Conservation (phyloP, 2,888 invertebrate genomes). For the Adela reaumurella region DNA sequence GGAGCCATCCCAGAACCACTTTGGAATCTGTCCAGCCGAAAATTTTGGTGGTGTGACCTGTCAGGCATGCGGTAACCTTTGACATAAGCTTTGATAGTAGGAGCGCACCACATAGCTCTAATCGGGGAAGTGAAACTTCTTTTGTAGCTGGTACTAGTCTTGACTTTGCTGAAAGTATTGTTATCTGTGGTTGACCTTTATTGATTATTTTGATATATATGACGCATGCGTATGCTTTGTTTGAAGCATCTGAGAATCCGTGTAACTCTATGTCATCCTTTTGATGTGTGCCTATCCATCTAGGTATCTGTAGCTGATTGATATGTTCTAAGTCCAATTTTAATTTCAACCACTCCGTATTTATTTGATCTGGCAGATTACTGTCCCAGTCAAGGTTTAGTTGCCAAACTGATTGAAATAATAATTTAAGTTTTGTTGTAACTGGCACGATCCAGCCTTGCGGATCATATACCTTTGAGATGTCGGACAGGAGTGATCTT, state of each 20-base stretch:
- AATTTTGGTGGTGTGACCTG: constrained; percentile 4
- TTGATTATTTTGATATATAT: background rate
- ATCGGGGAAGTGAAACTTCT: constrained; percentile 3
- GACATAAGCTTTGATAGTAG: constrained; percentile 10
- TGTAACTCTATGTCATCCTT: constrained; percentile 1
- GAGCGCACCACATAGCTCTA: constrained; percentile 9
- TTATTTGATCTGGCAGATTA: background rate
- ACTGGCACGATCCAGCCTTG: no score
- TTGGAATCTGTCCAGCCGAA: constrained; percentile 11
- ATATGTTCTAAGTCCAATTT: background rate
- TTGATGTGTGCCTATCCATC: background rate
- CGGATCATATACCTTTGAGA: constrained; percentile 4
- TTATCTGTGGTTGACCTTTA: background rate
- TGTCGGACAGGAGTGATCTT: constrained; percentile 3
- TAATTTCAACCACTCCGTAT: background rate
- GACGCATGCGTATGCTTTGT: constrained; percentile 4
- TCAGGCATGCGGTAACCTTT: constrained; percentile 4
- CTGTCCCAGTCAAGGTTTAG: constrained; percentile 3
- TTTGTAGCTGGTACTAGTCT: no score
- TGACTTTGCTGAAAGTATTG: no score
- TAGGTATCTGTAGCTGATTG: no score
- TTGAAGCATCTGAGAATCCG: constrained; percentile 5
- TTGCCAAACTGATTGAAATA: constrained; percentile 4
- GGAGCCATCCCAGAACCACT: constrained; percentile 11
- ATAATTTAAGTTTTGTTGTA: constrained; percentile 4